These are phyloP conservation scores for Telenomus remus DNA, from an alignment of 1,140 invertebrate genomes.

Conservation along the genomic window DNA sequence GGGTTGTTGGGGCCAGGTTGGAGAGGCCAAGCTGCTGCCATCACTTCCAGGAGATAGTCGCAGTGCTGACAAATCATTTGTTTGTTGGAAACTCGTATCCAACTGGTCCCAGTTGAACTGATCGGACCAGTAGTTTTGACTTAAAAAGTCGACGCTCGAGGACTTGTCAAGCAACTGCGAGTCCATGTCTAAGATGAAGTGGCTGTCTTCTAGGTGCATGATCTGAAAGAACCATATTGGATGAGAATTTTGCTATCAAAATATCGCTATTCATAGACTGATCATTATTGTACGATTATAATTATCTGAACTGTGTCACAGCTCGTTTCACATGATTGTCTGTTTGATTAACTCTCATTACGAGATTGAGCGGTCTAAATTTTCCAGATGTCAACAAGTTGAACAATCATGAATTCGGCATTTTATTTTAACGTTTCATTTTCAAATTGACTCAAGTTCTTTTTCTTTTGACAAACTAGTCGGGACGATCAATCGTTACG, in stretches of 20 bases:
- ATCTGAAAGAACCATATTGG: constrained; percentile 14
- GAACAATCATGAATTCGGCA: too few species aligned
- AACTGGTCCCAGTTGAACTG: constrained; percentile 61
- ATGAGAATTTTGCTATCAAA: not conserved
- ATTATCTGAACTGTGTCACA: too few species aligned
- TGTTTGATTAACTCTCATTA: too few species aligned
- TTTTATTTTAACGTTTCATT: too few species aligned
- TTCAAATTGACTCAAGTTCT: too few species aligned
- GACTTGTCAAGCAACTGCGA: not conserved
- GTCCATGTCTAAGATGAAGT: constrained; percentile 31
- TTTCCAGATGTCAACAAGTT: too few species aligned
- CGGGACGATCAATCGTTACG: too few species aligned
- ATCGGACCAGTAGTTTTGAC: constrained; percentile 32
- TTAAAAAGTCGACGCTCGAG: constrained; percentile 11
- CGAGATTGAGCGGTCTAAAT: too few species aligned
- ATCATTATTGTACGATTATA: too few species aligned
- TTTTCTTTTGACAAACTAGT: too few species aligned
- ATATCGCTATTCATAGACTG: not conserved
- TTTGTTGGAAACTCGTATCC: constrained; percentile 62
- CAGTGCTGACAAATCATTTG: constrained; percentile 23
- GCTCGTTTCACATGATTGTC: too few species aligned
- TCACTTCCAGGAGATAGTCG: constrained; percentile 54
- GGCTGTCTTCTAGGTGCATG: constrained; percentile 37
- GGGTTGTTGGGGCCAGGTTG: constrained; percentile 50
- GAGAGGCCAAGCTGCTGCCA: constrained; percentile 52